Evolutionary conservation across 1,140 invertebrate genomes (phyloP).

Genomic region (Pomacea maculata): DNA sequence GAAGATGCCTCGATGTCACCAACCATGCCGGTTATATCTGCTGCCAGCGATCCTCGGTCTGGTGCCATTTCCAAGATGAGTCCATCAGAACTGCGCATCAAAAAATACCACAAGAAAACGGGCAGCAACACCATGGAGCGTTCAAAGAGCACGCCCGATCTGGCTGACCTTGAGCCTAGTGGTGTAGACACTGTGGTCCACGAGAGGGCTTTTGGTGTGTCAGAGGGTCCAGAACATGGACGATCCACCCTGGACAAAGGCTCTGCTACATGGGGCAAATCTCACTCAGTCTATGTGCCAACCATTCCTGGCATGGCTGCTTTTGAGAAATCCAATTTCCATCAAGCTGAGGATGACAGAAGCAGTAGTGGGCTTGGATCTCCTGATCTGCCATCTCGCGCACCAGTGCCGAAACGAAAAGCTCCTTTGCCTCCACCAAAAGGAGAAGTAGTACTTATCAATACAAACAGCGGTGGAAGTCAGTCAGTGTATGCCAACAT

Average conservation of each 20-base stretch:
- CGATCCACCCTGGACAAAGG: conserved; percentile 15
- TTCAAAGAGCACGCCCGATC: conserved; percentile 55
- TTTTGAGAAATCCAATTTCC: not conserved
- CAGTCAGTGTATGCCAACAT: conserved; percentile 46
- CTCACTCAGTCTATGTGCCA: conserved; percentile 9
- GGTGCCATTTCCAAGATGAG: conserved; percentile 34
- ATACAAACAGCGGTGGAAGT: conserved; percentile 35
- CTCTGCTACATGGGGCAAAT: conserved; percentile 28
- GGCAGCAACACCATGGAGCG: conserved; percentile 39
- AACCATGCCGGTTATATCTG: not conserved
- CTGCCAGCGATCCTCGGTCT: conserved; percentile 1
- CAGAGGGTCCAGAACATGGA: not conserved
- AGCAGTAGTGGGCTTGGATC: too few species aligned
- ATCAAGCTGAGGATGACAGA: too few species aligned
- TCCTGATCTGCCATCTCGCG: conserved; percentile 24
- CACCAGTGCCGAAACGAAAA: conserved; percentile 38
- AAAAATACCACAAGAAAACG: conserved; percentile 47
- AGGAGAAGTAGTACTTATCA: conserved; percentile 53
- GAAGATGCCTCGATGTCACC: not conserved
- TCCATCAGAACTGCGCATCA: conserved; percentile 49
- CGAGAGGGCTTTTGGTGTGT: not conserved
- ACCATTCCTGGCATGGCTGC: not conserved
- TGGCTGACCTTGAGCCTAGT: conserved; percentile 36
- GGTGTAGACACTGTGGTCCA: conserved; percentile 35
- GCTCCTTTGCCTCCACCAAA: conserved; percentile 45